Percentiles rank a stretch among this genome's conserved stretches.
phyloP scores from a whole-genome alignment of 23 tunicate genomes.

The Ascidia mentula region DNA sequence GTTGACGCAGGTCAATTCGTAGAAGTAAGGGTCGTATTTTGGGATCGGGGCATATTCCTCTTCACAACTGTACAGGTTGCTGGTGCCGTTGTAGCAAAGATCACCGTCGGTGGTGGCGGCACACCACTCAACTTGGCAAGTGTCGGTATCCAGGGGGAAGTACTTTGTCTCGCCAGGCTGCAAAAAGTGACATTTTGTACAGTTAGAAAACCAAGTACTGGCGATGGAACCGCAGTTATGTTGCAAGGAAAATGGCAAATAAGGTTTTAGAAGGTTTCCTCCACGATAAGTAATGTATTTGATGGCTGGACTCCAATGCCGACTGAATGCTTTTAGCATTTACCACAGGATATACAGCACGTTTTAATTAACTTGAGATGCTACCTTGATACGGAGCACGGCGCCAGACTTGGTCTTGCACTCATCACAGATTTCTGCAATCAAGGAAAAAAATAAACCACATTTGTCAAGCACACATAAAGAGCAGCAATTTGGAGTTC shows the following conservation, averaged over 20 bases:
- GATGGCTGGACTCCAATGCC: too few species aligned
- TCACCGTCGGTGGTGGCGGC: constrained; percentile 50
- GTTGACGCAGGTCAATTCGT: constrained; percentile 32
- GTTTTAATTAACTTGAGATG: too few species aligned
- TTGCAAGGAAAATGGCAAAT: too few species aligned
- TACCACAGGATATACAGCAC: too few species aligned
- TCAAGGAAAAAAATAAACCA: background rate
- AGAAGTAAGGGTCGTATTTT: constrained; percentile 30
- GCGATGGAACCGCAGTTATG: too few species aligned
- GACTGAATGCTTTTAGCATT: too few species aligned
- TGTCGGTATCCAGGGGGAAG: constrained; percentile 56
- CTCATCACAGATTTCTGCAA: constrained; percentile 50
- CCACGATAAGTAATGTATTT: too few species aligned
- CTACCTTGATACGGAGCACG: constrained; percentile 40
- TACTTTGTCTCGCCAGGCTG: constrained; percentile 60
- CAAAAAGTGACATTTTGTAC: too few species aligned
- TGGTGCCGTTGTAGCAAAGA: constrained; percentile 52
- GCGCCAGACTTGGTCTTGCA: constrained; percentile 63
- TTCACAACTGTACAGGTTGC: constrained; percentile 33
- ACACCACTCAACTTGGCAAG: constrained; percentile 49
- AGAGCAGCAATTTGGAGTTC: background rate
- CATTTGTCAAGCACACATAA: background rate
- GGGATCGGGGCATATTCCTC: constrained; percentile 48
- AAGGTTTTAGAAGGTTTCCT: too few species aligned
- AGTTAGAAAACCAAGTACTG: too few species aligned